Evolutionary conservation across 2,888 invertebrate species (phyloP).

Genomic region (Drosophila mercatorum): DNA sequence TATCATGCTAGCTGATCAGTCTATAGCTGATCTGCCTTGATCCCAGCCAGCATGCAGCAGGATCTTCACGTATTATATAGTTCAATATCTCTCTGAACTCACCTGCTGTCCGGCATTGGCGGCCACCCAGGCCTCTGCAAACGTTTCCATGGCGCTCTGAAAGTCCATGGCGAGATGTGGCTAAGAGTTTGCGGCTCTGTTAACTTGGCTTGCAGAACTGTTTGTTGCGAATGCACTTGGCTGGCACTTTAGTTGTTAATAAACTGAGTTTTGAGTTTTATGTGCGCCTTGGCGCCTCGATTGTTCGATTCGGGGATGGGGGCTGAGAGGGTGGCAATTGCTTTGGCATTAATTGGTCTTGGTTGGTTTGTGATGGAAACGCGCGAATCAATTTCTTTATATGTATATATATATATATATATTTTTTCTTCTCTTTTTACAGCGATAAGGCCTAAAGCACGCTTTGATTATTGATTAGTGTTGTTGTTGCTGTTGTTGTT

Average conservation of each 20-base stretch:
- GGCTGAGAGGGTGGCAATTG: slow-evolving; percentile 4
- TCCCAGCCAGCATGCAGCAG: background rate
- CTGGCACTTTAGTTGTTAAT: slow-evolving; percentile 9
- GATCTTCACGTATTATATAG: background rate
- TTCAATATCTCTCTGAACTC: slow-evolving; percentile 72
- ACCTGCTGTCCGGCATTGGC: slow-evolving; percentile 92
- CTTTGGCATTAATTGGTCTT: slow-evolving; percentile 72
- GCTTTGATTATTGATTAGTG: slow-evolving; percentile 58
- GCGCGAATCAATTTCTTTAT: slow-evolving; percentile 32
- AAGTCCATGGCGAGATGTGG: slow-evolving; percentile 91
- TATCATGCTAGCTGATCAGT: background rate
- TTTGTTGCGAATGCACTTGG: slow-evolving; percentile 18
- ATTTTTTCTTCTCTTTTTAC: slow-evolving; percentile 7
- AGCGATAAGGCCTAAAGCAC: slow-evolving; percentile 65
- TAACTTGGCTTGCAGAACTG: slow-evolving; percentile 13
- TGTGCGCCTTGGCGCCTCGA: slow-evolving; percentile 1
- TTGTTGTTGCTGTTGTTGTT: background rate
- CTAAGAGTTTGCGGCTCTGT: slow-evolving; percentile 1
- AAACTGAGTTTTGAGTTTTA: slow-evolving; percentile 4
- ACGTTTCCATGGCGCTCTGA: slow-evolving; percentile 99
- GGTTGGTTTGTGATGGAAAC: slow-evolving; percentile 35
- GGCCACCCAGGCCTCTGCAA: slow-evolving; percentile 98
- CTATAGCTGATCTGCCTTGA: background rate
- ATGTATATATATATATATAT: background rate
- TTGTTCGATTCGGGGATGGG: background rate